Evolutionary conservation across 1,140 invertebrate genomes (phyloP).

Genomic region (Apocrypta bakeri): DNA sequence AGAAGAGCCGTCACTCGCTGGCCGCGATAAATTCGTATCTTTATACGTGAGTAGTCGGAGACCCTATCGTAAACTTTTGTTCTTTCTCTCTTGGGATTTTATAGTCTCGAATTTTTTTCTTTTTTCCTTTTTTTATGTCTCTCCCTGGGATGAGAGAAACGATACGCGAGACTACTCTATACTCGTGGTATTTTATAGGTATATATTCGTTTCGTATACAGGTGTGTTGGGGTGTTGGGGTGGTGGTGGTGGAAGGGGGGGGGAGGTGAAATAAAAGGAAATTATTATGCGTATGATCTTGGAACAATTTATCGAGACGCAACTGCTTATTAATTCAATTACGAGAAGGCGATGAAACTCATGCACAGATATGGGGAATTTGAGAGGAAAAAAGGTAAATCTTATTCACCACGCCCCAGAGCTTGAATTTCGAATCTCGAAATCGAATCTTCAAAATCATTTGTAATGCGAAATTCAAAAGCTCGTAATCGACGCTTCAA

Average conservation of each 20-base stretch:
- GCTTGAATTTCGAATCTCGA: background rate
- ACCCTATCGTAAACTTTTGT: constrained; percentile 33
- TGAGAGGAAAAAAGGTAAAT: background rate
- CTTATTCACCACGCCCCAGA: background rate
- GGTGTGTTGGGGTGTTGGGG: too few relatives aligned
- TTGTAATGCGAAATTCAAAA: background rate
- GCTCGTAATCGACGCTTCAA: background rate
- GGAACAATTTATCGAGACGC: background rate
- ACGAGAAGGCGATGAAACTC: background rate
- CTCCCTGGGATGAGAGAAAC: too few relatives aligned
- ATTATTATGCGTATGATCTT: background rate
- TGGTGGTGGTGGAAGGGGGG: too few relatives aligned
- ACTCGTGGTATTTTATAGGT: too few relatives aligned
- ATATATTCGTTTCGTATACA: too few relatives aligned
- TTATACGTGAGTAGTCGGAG: constrained; percentile 49
- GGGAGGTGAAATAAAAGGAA: too few relatives aligned
- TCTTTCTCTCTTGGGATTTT: background rate
- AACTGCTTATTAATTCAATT: background rate
- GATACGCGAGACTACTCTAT: too few relatives aligned
- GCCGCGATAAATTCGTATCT: constrained; percentile 63
- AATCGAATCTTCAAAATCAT: background rate
- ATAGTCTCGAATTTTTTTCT: background rate
- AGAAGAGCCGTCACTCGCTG: constrained; percentile 52
- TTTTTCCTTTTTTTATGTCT: background rate
- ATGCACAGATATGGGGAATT: background rate